Evolutionary conservation across 2,888 invertebrate species (phyloP), one percentile per base, ranked within the genome.

Genomic region (Dromius quadrimaculatus): DNA sequence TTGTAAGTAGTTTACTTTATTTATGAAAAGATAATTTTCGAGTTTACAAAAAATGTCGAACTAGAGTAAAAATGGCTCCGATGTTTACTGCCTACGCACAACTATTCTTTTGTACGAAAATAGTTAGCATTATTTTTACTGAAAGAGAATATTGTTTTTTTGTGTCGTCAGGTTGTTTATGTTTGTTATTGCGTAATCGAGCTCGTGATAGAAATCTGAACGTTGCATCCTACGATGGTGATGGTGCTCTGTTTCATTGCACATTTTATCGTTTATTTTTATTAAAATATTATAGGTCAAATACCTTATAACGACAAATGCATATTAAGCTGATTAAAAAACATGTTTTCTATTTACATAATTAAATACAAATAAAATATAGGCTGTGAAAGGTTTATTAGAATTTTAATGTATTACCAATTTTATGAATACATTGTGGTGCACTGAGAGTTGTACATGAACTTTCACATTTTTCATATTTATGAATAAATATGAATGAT

Each of bases 61-160:
- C 50, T 32, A 59, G 41, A 68, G 57, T 43, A 68, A 68, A 68
- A 68, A 68, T 68, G 68, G 68, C 68, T 57, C 38, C 68, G 68
- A 68, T 59, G 43, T 68, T 20, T 59, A 43, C 59, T 32, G 59
- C 68, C 57, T 38, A 38, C 68, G 38, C 54, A 68, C 54, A 45
- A 59, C 59, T 41, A 22, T 59, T 64, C 43, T 19, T 15, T 9
- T 17, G 59, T 15, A 68, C 43, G 28, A 45, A 59, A 68, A 68
- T 68, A 68, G 59, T 45, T 9, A 32, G 23, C n/a, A 59, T 45
- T 68, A 59, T 68, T 64, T 68, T 59, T 32, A 20, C 36, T 68
- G 34, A 5, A 34, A 20, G 38, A 54, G 59, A 65, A 68, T 19
- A 68, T 11, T 64, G 64, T 64, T 64, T 64, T 63, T 47, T 68